phyloP scores from a whole-genome alignment of 2,113 vertebrate species.

The Chaetodon auriga region DNA sequence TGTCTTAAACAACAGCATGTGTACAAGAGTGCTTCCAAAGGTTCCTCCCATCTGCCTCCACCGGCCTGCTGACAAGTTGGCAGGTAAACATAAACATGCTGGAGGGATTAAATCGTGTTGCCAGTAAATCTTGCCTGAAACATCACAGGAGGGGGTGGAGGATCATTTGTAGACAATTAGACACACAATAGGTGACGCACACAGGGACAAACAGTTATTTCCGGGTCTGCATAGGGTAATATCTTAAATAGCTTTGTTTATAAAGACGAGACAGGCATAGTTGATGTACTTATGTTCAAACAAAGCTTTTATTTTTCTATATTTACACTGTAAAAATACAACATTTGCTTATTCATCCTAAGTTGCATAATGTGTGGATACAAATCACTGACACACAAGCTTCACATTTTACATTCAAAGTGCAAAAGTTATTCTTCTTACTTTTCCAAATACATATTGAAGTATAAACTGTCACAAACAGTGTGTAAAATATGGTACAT shows the following conservation, averaged over 20 bases:
- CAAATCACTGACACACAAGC: slow-evolving; percentile 17
- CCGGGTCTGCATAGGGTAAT: slow-evolving; percentile 47
- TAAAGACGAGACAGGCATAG: slow-evolving; percentile 45
- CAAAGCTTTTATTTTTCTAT: slow-evolving; percentile 66
- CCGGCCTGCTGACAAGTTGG: slow-evolving; percentile 58
- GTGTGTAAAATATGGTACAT: slow-evolving; percentile 24
- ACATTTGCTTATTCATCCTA: slow-evolving; percentile 8
- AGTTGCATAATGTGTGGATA: slow-evolving; percentile 5
- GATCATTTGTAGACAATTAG: slow-evolving; percentile 67
- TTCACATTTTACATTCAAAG: slow-evolving; percentile 63
- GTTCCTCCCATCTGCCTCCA: slow-evolving; percentile 46
- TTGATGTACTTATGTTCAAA: slow-evolving; percentile 21
- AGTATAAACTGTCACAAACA: slow-evolving; percentile 18
- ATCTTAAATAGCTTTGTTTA: slow-evolving; percentile 76
- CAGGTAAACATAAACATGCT: slow-evolving; percentile 76
- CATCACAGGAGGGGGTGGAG: slow-evolving; percentile 28
- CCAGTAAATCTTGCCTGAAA: slow-evolving; percentile 39
- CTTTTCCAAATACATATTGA: slow-evolving; percentile 40
- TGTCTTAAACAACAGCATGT: slow-evolving; percentile 44
- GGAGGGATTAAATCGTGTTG: slow-evolving; percentile 29
- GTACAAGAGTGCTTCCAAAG: slow-evolving; percentile 7
- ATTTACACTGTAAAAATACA: slow-evolving; percentile 53
- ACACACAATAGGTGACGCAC: slow-evolving; percentile 82
- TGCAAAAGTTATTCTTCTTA: slow-evolving; percentile 45
- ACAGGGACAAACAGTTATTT: slow-evolving; percentile 72